Conservation (phyloP, 1,140 invertebrate genomes). For the Dolichoris vasculosae region DNA sequence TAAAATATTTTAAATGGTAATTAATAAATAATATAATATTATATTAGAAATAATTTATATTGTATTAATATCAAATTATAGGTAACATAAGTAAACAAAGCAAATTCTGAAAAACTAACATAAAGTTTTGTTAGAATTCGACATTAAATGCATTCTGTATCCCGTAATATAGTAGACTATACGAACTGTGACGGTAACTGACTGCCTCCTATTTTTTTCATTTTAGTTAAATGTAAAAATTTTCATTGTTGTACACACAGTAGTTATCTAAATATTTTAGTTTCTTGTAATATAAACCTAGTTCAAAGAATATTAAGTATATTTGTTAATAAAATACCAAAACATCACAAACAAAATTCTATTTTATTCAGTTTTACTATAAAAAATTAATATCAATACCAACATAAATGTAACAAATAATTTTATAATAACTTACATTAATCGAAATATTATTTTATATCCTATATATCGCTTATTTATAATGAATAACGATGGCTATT, state of each 20-base stretch:
- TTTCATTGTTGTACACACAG: not conserved
- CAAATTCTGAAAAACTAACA: not conserved
- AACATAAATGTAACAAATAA: too few relatives aligned
- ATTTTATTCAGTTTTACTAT: not conserved
- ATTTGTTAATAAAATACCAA: not conserved
- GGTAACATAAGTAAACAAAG: not conserved
- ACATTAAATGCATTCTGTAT: too few relatives aligned
- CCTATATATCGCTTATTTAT: not conserved
- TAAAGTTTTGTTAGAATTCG: too few relatives aligned
- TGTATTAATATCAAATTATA: not conserved
- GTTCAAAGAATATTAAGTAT: not conserved
- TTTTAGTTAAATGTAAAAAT: not conserved
- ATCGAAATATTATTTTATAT: not conserved
- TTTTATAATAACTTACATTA: not conserved
- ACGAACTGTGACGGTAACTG: not conserved
- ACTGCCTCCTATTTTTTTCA: not conserved
- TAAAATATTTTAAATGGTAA: not conserved
- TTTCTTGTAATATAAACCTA: not conserved
- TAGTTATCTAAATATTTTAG: not conserved
- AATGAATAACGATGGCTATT: not conserved
- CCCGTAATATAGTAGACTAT: not conserved
- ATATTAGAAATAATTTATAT: not conserved
- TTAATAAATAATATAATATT: not conserved
- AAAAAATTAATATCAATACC: too few relatives aligned
- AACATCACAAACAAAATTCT: not conserved